Evolutionary conservation across 2,113 vertebrate species (phyloP).

Genomic region (Tachysurus fulvidraco): DNA sequence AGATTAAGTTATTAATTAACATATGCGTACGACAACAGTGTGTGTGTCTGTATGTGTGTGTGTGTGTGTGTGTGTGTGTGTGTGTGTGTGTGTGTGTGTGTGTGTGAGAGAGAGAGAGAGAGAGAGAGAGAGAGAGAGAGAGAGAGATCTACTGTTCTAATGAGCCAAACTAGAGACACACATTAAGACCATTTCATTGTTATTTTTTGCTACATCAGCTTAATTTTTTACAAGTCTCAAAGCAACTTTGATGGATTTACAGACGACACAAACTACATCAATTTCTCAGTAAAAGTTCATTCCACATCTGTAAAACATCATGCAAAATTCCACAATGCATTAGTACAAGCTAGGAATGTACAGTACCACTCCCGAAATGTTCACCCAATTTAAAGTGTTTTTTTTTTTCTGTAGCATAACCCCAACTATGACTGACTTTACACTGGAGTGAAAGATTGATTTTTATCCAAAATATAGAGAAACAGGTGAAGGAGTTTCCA

Average conservation of each 20-base stretch:
- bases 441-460: neutral
- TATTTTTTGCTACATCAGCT: neutral
- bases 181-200: neutral
- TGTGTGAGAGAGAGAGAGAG: neutral
- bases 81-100: neutral
- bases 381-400: neutral
- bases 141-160: neutral
- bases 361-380: slow-evolving; percentile 11
- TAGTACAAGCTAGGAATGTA: neutral
- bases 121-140: neutral
- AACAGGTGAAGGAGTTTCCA: neutral
- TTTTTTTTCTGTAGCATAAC: neutral
- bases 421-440: neutral
- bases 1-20: neutral
- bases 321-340: slow-evolving; percentile 6
- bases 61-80: neutral
- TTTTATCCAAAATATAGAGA: neutral
- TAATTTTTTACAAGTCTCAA: neutral
- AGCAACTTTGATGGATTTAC: neutral
- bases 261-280: neutral
- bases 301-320: slow-evolving; percentile 27
- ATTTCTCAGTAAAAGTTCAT: neutral
- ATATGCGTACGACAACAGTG: too few relatives aligned
- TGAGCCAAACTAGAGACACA: neutral
- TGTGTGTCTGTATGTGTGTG: neutral